A percentile compares a stretch with the other conserved stretches of the same genome.
Conservation (phyloP, 2,113 vertebrate genomes). For the Noturus placidus region DNA sequence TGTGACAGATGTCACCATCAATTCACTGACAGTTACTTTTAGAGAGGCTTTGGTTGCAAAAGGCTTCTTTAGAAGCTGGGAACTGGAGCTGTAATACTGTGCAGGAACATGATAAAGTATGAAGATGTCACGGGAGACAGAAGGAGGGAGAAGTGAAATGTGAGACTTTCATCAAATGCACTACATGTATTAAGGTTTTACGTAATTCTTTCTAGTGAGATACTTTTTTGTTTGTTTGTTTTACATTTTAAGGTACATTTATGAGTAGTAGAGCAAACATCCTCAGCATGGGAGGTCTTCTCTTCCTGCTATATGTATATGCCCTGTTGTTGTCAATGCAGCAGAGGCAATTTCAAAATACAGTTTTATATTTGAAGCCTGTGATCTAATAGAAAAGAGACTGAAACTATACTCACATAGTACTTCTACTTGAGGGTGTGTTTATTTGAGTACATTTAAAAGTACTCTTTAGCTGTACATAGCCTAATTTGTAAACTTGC, state of each 20-base stretch:
- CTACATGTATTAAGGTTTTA: slow-evolving; percentile 23
- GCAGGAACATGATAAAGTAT: neutral
- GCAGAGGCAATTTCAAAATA: neutral
- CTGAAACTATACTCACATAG: neutral
- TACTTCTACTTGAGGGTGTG: neutral
- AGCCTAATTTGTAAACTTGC: neutral
- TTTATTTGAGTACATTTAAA: slow-evolving; percentile 18
- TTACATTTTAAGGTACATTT: slow-evolving; percentile 21
- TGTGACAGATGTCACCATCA: slow-evolving; percentile 95
- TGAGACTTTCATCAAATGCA: slow-evolving; percentile 20
- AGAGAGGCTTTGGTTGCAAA: slow-evolving; percentile 86
- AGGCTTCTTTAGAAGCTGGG: slow-evolving; percentile 92
- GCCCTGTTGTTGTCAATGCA: neutral
- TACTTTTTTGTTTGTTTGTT: neutral
- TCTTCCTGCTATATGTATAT: neutral
- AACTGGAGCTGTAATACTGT: slow-evolving; percentile 73
- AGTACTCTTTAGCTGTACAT: neutral
- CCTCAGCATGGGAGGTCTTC: neutral
- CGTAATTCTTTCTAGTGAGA: slow-evolving; percentile 16
- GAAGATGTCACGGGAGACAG: slow-evolving; percentile 3
- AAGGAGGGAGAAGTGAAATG: neutral
- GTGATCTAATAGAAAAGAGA: neutral
- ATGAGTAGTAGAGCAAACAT: slow-evolving; percentile 1
- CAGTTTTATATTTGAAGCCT: neutral
- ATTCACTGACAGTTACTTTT: slow-evolving; percentile 97